Conservation (phyloP, 2,888 invertebrate species). For the Andrena minutula region DNA sequence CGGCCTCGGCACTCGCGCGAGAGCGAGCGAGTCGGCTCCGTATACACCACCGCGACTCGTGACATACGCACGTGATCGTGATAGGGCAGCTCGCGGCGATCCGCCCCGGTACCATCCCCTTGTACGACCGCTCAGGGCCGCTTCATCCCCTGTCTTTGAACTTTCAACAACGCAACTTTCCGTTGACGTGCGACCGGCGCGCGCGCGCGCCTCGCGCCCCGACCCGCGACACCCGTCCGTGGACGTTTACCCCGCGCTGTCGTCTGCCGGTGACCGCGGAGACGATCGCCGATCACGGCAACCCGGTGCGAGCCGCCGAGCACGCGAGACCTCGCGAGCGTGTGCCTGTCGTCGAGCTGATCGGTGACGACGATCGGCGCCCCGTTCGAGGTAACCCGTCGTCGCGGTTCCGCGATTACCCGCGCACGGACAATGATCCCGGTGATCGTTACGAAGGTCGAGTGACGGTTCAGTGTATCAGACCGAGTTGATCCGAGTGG, state of each 20-base stretch:
- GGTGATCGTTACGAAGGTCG: slow-evolving; percentile 43
- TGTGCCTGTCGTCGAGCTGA: not conserved
- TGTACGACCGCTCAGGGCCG: slow-evolving; percentile 33
- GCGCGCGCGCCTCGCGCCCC: not conserved
- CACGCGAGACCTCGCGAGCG: not conserved
- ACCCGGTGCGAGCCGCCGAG: not conserved
- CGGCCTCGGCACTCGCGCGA: slow-evolving; percentile 70
- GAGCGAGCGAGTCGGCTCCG: slow-evolving; percentile 72
- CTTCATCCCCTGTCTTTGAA: slow-evolving; percentile 4
- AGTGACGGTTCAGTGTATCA: slow-evolving; percentile 52
- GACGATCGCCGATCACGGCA: not conserved
- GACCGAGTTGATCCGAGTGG: slow-evolving; percentile 38
- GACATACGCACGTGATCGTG: slow-evolving; percentile 73
- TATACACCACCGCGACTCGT: slow-evolving; percentile 71
- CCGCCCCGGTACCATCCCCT: slow-evolving; percentile 57
- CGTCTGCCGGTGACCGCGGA: not conserved
- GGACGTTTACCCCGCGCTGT: not conserved
- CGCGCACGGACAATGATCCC: slow-evolving; percentile 50
- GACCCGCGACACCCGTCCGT: not conserved
- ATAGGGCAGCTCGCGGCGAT: slow-evolving; percentile 64
- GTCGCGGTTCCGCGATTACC: slow-evolving; percentile 3
- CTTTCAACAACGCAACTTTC: too few relatives aligned
- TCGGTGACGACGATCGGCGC: not conserved
- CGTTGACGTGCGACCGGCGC: not conserved
- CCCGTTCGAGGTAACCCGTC: too few relatives aligned